Percentiles rank a stretch among this genome's conserved stretches.
Evolutionary conservation across 1,140 invertebrate species (phyloP).

Genomic region (Drosophila kurseongensis): DNA sequence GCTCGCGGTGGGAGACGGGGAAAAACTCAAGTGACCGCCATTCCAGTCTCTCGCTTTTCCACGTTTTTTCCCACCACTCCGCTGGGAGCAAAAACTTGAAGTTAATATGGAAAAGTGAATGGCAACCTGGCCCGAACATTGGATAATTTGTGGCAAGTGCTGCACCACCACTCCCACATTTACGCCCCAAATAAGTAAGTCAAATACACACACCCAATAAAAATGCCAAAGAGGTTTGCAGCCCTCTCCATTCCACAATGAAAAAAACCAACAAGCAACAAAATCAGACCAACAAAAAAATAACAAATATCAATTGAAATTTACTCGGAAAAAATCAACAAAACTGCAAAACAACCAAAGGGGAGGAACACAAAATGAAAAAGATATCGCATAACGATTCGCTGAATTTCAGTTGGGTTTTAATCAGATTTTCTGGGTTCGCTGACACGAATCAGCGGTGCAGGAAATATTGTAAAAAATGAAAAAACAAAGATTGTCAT

Average conservation of each 20-base stretch:
- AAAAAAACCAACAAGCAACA: constrained; percentile 23
- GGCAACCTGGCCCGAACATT: constrained; percentile 48
- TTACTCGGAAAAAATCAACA: constrained; percentile 31
- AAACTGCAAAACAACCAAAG: not conserved
- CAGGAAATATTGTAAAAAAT: constrained; percentile 13
- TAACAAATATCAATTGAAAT: constrained; percentile 45
- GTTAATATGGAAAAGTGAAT: constrained; percentile 61
- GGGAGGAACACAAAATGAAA: constrained; percentile 10
- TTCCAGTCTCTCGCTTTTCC: constrained; percentile 27
- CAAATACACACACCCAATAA: constrained; percentile 39
- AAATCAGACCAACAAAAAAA: constrained; percentile 20
- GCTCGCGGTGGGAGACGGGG: constrained; percentile 11
- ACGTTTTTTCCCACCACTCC: constrained; percentile 14
- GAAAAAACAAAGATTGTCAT: constrained; percentile 15
- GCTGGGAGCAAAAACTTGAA: constrained; percentile 8
- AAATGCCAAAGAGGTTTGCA: constrained; percentile 44
- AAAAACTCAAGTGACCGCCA: constrained; percentile 53
- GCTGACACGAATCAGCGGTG: constrained; percentile 27
- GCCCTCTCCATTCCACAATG: constrained; percentile 2
- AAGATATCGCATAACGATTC: constrained; percentile 47
- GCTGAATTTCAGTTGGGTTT: constrained; percentile 25
- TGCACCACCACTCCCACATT: constrained; percentile 38
- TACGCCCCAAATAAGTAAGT: constrained; percentile 28
- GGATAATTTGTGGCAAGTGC: constrained; percentile 63
- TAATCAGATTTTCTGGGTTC: constrained; percentile 38